These are phyloP conservation scores for Esox lucius DNA, from an alignment of 2,797 vertebrate genomes.

Conservation along the genomic window DNA sequence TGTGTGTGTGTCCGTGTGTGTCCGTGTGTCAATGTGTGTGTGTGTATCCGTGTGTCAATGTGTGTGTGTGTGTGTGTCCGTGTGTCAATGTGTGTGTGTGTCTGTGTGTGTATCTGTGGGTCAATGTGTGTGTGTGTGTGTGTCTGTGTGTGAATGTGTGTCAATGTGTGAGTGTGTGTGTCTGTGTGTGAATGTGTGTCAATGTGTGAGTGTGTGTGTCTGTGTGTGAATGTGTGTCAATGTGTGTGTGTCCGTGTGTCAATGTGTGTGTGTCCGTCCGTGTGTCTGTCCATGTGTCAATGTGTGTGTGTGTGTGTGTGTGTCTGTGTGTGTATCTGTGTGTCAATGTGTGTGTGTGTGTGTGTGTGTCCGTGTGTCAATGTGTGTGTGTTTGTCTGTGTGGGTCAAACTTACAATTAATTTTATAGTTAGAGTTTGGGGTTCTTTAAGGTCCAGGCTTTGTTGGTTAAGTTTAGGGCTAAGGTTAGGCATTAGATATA, in stretches of 20 bases:
- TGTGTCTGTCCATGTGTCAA: background rate
- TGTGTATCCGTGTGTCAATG: background rate
- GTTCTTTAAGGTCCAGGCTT: too few relatives aligned
- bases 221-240: background rate
- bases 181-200: background rate
- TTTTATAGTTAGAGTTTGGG: too few relatives aligned
- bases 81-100: background rate
- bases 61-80: background rate
- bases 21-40: background rate
- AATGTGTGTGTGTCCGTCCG: background rate
- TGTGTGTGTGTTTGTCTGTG: too few relatives aligned
- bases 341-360: background rate
- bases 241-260: background rate
- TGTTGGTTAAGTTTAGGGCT: too few relatives aligned
- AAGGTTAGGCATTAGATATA: too few relatives aligned
- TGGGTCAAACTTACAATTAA: too few relatives aligned
- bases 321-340: background rate
- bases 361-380: slow-evolving; percentile 4
- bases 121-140: too few relatives aligned
- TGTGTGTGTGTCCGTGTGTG: background rate
- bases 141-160: too few relatives aligned
- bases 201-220: background rate
- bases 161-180: background rate
- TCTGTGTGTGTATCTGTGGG: slow-evolving; percentile 1
- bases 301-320: background rate